Evolutionary conservation across 2,797 vertebrate species (phyloP).

Genomic region (Pristis pectinata): DNA sequence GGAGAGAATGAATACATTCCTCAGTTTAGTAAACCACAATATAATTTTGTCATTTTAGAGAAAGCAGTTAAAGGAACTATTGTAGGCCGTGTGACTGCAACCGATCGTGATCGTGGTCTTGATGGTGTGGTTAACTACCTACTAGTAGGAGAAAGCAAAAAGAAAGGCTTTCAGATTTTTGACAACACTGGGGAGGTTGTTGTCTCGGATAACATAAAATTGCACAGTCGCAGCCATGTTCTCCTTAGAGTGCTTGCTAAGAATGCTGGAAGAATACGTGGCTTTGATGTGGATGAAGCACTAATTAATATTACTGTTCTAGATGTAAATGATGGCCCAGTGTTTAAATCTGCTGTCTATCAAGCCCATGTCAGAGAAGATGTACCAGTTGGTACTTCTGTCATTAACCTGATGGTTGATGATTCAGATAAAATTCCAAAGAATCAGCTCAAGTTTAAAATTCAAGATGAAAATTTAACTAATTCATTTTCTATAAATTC

Average conservation of each 20-base stretch:
- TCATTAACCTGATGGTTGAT: constrained; percentile 54
- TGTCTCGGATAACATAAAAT: constrained; percentile 54
- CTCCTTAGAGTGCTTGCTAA: constrained; percentile 60
- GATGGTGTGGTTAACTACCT: constrained; percentile 61
- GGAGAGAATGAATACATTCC: constrained; percentile 65
- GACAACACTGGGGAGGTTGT: constrained; percentile 57
- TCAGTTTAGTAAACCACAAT: constrained; percentile 51
- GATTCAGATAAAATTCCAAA: constrained; percentile 57
- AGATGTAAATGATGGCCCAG: constrained; percentile 59
- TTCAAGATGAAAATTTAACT: constrained; percentile 58
- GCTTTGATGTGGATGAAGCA: constrained; percentile 57
- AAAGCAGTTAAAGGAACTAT: constrained; percentile 51
- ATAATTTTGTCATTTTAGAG: constrained; percentile 59
- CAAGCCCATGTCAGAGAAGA: constrained; percentile 53
- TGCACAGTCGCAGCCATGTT: constrained; percentile 49
- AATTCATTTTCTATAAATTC: constrained; percentile 57
- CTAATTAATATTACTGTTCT: constrained; percentile 56
- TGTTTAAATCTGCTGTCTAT: constrained; percentile 51
- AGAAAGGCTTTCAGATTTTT: constrained; percentile 53
- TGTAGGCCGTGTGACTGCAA: constrained; percentile 57
- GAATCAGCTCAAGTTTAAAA: constrained; percentile 56
- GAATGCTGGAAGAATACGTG: constrained; percentile 60
- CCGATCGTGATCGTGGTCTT: constrained; percentile 57
- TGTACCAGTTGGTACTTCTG: constrained; percentile 48
- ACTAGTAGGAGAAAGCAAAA: constrained; percentile 57